Evolutionary conservation across 2,797 vertebrate species (phyloP).

Genomic region (Notoglanidium macrostoma): DNA sequence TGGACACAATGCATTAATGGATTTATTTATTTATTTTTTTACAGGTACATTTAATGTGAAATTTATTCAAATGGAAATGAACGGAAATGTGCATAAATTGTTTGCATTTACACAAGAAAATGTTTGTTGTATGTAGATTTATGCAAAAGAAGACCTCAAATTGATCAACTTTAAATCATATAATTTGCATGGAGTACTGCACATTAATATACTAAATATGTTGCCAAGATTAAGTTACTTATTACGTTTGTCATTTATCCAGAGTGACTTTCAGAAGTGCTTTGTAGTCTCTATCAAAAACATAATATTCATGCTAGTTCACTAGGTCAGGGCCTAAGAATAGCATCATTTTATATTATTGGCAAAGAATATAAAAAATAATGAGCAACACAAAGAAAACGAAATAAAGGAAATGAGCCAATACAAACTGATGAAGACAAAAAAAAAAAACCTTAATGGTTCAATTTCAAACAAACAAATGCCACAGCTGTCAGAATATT

Average conservation of each 20-base stretch:
- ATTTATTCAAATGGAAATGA: background rate
- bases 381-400: too few relatives aligned
- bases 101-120: background rate
- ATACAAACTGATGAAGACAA: background rate
- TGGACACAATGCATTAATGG: background rate
- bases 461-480: background rate
- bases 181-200: background rate
- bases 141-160: background rate
- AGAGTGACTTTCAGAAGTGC: background rate
- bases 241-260: background rate
- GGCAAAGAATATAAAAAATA: background rate
- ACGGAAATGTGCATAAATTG: background rate
- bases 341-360: background rate
- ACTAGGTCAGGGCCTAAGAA: background rate
- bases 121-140: background rate
- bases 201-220: background rate
- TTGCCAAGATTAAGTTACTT: background rate
- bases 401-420: too few relatives aligned
- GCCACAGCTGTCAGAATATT: background rate
- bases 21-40: background rate
- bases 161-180: background rate
- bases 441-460: background rate
- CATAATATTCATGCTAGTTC: background rate
- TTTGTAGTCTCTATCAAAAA: background rate
- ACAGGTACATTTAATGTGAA: background rate